These are phyloP conservation scores for Drosophila meridionalis DNA, from an alignment of 2,888 invertebrate genomes.

Conservation along the genomic window DNA sequence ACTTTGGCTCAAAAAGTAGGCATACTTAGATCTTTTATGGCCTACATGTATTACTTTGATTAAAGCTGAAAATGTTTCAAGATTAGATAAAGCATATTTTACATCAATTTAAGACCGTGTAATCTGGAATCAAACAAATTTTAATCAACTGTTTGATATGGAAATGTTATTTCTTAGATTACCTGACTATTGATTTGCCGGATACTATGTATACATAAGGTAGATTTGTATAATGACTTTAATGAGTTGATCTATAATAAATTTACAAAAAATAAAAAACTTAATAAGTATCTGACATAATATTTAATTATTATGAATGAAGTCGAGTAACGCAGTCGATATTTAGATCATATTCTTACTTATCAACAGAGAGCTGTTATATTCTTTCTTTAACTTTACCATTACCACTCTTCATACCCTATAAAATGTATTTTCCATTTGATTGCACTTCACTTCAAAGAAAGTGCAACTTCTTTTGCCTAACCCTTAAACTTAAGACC, in stretches of 20 bases:
- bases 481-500: not conserved
- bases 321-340: no score
- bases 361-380: not conserved
- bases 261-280: no score
- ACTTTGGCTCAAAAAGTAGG: no score
- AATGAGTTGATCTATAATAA: no score
- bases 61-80: not conserved
- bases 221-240: no score
- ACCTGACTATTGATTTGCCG: no score
- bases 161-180: not conserved
- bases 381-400: not conserved
- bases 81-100: not conserved
- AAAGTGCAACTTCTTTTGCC: not conserved
- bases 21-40: not conserved
- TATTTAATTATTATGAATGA: no score
- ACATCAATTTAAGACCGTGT: no score
- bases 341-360: no score
- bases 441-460: not conserved
- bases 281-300: no score
- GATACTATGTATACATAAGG: no score
- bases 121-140: not conserved
- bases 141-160: not conserved
- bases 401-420: not conserved
- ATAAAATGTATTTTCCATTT: not conserved
- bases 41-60: not conserved